Evolutionary conservation across 2,888 invertebrate species (phyloP), one percentile per base, ranked within the genome.

Genomic region (Papilio gigon): DNA sequence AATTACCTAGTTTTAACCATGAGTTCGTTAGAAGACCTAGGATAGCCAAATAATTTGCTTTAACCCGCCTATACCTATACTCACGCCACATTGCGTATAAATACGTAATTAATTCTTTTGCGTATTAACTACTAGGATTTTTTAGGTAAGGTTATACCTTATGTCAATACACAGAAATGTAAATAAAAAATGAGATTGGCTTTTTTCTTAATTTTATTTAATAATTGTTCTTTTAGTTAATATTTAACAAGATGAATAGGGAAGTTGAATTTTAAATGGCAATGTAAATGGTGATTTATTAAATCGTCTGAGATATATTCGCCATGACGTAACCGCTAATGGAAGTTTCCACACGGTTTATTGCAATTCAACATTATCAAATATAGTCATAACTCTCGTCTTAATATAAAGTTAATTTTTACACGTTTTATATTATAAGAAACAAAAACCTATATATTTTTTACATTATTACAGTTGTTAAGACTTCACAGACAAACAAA

Each of bases 301-400:
- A 27, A 5, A 50, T 25, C n/a, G 27, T n/a, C 6, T 27, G 53
- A 25, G 50, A 14, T 11, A 44, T 53, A 53, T 53, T n/a, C 17
- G 11, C 17, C 53, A 64, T 64, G 53, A 64, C 27, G 64, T 53
- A 53, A 64, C 25, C 37, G 53, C 27, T 33, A 64, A 50, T 64
- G 53, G 64, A 53, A 64, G 25, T 37, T 64, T 53, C 37, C 64
- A 63, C 27, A 53, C 37, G 4, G 8, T 33, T 22, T 35, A 35
- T 37, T 64, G 6, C 35, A 17, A 63, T 14, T 35, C 22, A 63
- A 50, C n/a, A 47, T 44, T 50, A 8, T 20, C 9, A 53, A 37
- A 27, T 33, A 12, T 53, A 50, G 40, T 25, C 37, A 63, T 35
- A 12, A 8, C 20, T 35, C 1, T 63, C 50, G n/a, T 63, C 20